Base-by-base conservation (phyloP, 2,888 invertebrate genomes). In the Muscina levida region DNA sequence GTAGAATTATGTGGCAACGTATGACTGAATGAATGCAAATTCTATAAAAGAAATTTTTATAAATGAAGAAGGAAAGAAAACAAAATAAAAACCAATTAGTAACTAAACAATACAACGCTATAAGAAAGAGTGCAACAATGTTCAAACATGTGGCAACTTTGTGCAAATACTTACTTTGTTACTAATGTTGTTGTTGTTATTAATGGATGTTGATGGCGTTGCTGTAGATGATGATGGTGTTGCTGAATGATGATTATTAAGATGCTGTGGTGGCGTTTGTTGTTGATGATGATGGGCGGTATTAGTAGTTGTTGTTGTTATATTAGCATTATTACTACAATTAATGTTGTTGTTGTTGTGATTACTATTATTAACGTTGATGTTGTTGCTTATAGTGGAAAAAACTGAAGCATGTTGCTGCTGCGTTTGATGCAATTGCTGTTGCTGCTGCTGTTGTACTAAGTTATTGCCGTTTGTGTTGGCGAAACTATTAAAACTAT, bases 1-100 rank as follows among this genome's bases (percentile, higher is more conserved):
- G 84, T 84, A 42, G 83, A 67, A 51, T 86, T 86, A 65, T 87
- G 85, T 17, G 88, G 89, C 84, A 90, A 82, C 15, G 89, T 89
- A 67, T 90, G 89, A 84, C 85, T 87, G 68, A 86, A 86, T 81
- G 84, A 85, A 82, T 87, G 86, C 39, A 85, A 82, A 79, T 86
- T 87, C 86, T 88, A 83, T 17, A 82, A 78, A 77, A 66, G 62
- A 62, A 19, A 56, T 71, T 65, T 5, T 31, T 31, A 31, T 5
- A 72, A 81, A 82, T 37, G 82, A 51, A 51, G 83, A 62, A 79
- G 51, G 46, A 79, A 62, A 56, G 62, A 65, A 46, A 19, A 42
- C 56, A 42, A 6, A 26, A 26, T 31, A 31, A 42, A 8, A 15
- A 48, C 48, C n/a, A 15, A 51, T 67, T 71, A 71, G 59, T 71